phyloP scores from a whole-genome alignment of 1,140 invertebrate species.

The Drosophila serrata region DNA sequence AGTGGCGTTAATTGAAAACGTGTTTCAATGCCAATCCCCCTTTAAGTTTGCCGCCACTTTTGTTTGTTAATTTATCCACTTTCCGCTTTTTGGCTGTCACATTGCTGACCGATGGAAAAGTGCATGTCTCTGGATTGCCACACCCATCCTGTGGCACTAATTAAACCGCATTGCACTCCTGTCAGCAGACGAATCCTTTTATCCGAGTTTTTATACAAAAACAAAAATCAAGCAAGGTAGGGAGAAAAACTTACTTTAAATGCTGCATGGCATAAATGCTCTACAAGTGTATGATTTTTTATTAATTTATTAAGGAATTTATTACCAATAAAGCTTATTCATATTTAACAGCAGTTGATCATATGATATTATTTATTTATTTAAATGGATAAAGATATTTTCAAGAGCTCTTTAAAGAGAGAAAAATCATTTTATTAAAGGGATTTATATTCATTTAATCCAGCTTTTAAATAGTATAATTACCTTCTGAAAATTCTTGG shows the following conservation, averaged over 20 bases:
- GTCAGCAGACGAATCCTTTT: slow-evolving; percentile 23
- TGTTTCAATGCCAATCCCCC: slow-evolving; percentile 45
- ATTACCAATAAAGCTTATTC: too few relatives aligned
- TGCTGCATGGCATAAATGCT: slow-evolving; percentile 9
- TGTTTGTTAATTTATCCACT: slow-evolving; percentile 9
- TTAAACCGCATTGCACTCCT: slow-evolving; percentile 49
- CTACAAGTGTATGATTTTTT: too few relatives aligned
- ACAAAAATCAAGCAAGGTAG: neutral
- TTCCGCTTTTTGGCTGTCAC: slow-evolving; percentile 15
- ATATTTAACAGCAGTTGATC: too few relatives aligned
- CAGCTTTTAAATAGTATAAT: too few relatives aligned
- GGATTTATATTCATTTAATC: too few relatives aligned
- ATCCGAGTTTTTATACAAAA: neutral
- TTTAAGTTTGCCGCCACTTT: slow-evolving; percentile 17
- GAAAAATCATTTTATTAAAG: too few relatives aligned
- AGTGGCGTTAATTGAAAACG: slow-evolving; percentile 59
- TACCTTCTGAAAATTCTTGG: too few relatives aligned
- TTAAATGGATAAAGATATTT: too few relatives aligned
- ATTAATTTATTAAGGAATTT: too few relatives aligned
- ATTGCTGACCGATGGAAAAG: slow-evolving; percentile 19
- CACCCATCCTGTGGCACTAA: slow-evolving; percentile 37
- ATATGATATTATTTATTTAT: too few relatives aligned
- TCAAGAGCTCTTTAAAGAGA: too few relatives aligned
- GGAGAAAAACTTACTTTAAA: too few relatives aligned
- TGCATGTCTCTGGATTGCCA: slow-evolving; percentile 8